Base-by-base conservation (phyloP, 2,113 vertebrate species). In the Thinocorus orbignyianus region DNA sequence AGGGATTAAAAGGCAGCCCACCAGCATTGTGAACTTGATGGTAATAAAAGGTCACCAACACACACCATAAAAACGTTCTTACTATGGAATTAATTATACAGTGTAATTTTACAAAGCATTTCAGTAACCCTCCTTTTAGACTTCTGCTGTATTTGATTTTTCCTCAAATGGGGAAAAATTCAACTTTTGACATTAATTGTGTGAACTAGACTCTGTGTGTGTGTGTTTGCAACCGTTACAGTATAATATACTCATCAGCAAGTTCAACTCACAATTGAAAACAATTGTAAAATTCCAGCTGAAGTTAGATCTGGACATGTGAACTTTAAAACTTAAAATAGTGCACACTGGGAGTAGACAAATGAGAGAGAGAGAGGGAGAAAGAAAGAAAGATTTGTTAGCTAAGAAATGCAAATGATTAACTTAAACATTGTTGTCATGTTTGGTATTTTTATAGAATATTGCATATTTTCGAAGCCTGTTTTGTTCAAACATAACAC, bases 1-100 rank as follows among this genome's bases (percentile, higher is more conserved):
- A 97, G 97, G 98, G 98, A 99, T 99, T 99, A 99, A 99, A 98
- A 98, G 98, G 98, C 97, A 98, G 97, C 98, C 98, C 98, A 98
- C 98, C 98, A 98, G 97, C 98, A 97, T 98, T 98, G 98, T 98
- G 98, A 99, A 98, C 98, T 98, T 98, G 98, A 98, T 97, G 98
- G 98, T 97, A 98, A 98, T 98, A 98, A 97, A 98, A 98, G 98
- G 97, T 98, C 98, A 98, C 97, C 97, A 98, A 98, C 98, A 98
- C 98, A 98, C 98, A 97, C 98, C 98, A 97, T 98, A 98, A 98
- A 98, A 98, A 98, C 96, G 86, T 98, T 98, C 98, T 98, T 98
- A 98, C 98, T 98, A 98, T 98, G 98, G 98, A 98, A 98, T 98
- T 98, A 98, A 98, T 98, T 98, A 98, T 98, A 98, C 98, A 98